A percentile compares a stretch with the other conserved stretches of the same genome.
These are phyloP conservation scores for Odontomachus brunneus DNA, from an alignment of 1,140 invertebrate species.

Conservation along the genomic window DNA sequence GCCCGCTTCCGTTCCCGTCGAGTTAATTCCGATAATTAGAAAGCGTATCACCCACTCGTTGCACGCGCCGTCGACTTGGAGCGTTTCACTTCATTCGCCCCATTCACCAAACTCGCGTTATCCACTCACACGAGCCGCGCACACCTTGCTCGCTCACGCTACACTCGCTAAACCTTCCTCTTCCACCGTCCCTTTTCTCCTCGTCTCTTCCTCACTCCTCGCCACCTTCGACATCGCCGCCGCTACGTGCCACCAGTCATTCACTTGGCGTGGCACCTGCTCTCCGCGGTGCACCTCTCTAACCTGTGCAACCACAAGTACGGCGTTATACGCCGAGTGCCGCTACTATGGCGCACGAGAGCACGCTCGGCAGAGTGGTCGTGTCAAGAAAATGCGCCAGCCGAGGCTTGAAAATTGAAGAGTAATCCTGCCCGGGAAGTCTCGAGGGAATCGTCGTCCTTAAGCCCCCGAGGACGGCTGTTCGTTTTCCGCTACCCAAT, in stretches of 20 bases:
- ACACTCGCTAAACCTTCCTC: slow-evolving; percentile 63
- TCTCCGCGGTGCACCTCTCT: slow-evolving; percentile 43
- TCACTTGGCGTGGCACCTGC: slow-evolving; percentile 70
- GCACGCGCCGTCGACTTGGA: slow-evolving; percentile 77
- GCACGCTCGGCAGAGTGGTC: slow-evolving; percentile 22
- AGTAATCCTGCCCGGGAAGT: slow-evolving; percentile 46
- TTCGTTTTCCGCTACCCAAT: slow-evolving; percentile 51
- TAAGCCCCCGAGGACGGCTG: background rate
- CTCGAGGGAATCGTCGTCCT: slow-evolving; percentile 9
- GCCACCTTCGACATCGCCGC: slow-evolving; percentile 32
- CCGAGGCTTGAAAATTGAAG: slow-evolving; percentile 55
- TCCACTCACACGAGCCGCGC: slow-evolving; percentile 76
- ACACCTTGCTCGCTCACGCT: slow-evolving; percentile 63
- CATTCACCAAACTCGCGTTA: slow-evolving; percentile 79
- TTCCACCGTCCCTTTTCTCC: background rate
- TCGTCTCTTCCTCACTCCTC: slow-evolving; percentile 15
- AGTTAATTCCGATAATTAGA: slow-evolving; percentile 81
- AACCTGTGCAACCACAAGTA: slow-evolving; percentile 3
- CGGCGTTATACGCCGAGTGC: slow-evolving; percentile 20
- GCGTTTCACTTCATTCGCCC: slow-evolving; percentile 81
- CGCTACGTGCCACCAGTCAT: slow-evolving; percentile 68
- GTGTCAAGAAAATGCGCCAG: slow-evolving; percentile 57
- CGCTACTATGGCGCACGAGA: slow-evolving; percentile 30
- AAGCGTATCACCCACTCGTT: slow-evolving; percentile 80
- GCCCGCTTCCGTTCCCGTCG: slow-evolving; percentile 64